phyloP scores from a whole-genome alignment of 2,113 vertebrate species.

The Platysternon megacephalum region DNA sequence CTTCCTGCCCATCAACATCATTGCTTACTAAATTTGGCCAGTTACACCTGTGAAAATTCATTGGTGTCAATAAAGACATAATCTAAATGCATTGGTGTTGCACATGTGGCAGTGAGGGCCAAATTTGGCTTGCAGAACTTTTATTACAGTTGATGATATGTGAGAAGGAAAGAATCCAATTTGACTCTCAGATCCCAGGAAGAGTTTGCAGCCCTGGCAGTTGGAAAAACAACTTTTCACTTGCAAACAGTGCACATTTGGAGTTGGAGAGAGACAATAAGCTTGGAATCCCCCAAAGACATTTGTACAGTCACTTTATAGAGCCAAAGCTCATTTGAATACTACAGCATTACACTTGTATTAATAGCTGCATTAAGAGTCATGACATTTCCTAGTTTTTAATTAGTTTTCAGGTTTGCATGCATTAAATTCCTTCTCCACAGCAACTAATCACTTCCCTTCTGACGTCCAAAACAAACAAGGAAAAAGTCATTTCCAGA shows the following conservation, averaged over 20 bases:
- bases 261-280: background rate
- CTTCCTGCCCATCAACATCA: background rate
- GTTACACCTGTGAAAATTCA: background rate
- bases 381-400: background rate
- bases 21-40: background rate
- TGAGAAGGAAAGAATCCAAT: rapidly evolving
- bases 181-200: background rate
- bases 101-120: too few species aligned
- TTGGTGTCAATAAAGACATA: background rate
- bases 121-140: background rate
- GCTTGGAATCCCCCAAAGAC: background rate
- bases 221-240: background rate
- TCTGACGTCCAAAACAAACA: background rate
- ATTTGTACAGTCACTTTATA: background rate
- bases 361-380: background rate
- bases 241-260: background rate
- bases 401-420: background rate
- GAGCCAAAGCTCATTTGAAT: background rate
- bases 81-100: background rate
- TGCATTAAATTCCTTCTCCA: background rate
- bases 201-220: background rate
- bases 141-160: background rate
- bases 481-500: background rate
- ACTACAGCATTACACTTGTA: background rate
- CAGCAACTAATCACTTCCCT: background rate